Conservation (phyloP, 2,113 vertebrate species). For the Panthera uncia region DNA sequence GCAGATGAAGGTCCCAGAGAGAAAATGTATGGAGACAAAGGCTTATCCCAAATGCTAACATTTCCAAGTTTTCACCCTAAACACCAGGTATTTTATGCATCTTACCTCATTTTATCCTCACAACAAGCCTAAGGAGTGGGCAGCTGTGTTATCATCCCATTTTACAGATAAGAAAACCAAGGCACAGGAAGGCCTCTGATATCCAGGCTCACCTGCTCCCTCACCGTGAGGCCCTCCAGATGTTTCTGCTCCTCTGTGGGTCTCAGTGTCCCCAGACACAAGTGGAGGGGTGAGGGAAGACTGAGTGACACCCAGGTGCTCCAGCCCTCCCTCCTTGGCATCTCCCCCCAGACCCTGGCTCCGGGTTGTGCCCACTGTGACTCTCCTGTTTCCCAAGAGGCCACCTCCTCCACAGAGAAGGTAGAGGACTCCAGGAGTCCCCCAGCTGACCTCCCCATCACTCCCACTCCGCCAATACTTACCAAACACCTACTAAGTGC, state of each 20-base stretch:
- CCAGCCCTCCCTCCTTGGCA: not conserved
- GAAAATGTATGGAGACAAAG: slow-evolving; percentile 28
- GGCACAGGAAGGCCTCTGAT: not conserved
- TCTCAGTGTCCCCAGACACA: not conserved
- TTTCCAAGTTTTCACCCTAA: not conserved
- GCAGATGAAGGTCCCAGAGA: not conserved
- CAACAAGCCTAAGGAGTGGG: not conserved
- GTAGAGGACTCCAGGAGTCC: not conserved
- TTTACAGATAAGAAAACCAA: not conserved
- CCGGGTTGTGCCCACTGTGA: not conserved
- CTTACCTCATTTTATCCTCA: not conserved
- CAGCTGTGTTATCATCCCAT: not conserved
- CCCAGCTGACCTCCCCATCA: not conserved
- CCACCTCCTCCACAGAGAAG: not conserved
- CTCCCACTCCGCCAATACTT: not conserved
- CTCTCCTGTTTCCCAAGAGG: not conserved
- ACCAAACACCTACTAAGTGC: not conserved
- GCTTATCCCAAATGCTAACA: slow-evolving; percentile 55
- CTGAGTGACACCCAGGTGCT: not conserved
- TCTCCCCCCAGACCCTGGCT: not conserved
- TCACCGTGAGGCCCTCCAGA: not conserved
- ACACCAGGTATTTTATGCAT: not conserved
- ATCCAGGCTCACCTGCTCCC: not conserved
- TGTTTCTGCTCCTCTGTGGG: not conserved
- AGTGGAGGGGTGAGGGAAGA: not conserved